Evolutionary conservation across 2,888 invertebrate species (phyloP), one percentile per base, ranked within the genome.

Genomic region (Tromatobia lineatoria): DNA sequence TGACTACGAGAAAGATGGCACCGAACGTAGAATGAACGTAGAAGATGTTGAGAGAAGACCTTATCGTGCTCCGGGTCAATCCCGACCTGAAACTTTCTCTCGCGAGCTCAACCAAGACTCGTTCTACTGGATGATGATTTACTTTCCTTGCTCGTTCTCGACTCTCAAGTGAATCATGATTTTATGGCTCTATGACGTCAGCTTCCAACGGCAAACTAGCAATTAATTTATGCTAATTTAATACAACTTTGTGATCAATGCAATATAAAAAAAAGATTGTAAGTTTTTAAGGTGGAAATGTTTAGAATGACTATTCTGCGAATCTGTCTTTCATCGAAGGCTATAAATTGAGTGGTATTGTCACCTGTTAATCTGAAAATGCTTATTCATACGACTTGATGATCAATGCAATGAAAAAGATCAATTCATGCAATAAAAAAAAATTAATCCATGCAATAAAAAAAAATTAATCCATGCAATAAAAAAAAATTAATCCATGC

Each of bases 51-150:
- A 69, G 25, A 29, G 25, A 34, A 69, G 38, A 50, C 38, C 47
- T 50, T 6, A 34, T 70, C 54, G 34, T 34, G 1, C 54, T 57
- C 42, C 59, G 10, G 64, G 64, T 45, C 42, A 45, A 13, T 18
- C 11, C 42, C 45, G 42, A 42, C 64, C 20, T 20, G 42, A 66
- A 66, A 66, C 64, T 66, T 66, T 66, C 64, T 66, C 64, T 20
- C 29, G 20, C 54, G 52, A 13, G n/a, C 29, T 23, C 45, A 23
- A 45, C 15, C 8, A 47, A 25, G 34, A 34, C 25, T 20, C 18
- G 29, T 50, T n/a, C 50, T 8, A 42, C 70, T 47, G 70, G 61
- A 77, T 73, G 77, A 77, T 67, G 71, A 73, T 76, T 69, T 69
- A 75, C 74, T 75, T 74, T 52, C 29, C 74, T 80, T 75, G 52